Conservation (phyloP, 2,888 invertebrate genomes). For the Sipha maydis region DNA sequence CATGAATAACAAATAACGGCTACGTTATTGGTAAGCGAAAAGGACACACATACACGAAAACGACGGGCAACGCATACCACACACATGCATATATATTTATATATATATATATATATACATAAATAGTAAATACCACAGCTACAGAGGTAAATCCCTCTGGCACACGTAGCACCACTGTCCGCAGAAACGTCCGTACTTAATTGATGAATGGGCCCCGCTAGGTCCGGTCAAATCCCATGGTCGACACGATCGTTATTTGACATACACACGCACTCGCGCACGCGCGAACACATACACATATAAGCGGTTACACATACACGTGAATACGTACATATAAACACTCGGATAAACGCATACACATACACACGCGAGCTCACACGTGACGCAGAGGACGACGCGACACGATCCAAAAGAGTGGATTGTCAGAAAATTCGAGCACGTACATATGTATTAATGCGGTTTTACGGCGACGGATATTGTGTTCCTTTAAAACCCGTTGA, state of each 20-base stretch:
- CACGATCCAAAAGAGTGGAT: not conserved
- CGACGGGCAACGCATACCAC: not conserved
- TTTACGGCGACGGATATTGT: slow-evolving; percentile 19
- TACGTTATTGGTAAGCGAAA: not conserved
- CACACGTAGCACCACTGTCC: not conserved
- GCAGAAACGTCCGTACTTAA: slow-evolving; percentile 42
- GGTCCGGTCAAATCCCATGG: slow-evolving; percentile 35
- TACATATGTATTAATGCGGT: not conserved
- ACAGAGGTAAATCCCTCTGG: slow-evolving; percentile 9
- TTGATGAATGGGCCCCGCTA: slow-evolving; percentile 36
- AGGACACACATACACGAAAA: not conserved
- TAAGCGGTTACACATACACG: too few relatives aligned
- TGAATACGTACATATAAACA: too few relatives aligned
- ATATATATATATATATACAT: not conserved
- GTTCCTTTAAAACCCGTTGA: not conserved
- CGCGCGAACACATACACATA: too few relatives aligned
- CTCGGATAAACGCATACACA: too few relatives aligned
- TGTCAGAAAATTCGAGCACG: not conserved
- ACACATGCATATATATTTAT: not conserved
- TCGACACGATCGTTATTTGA: slow-evolving; percentile 25
- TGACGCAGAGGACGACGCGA: too few relatives aligned
- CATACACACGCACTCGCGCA: not conserved
- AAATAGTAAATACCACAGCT: not conserved
- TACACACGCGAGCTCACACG: not conserved
- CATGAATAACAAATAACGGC: slow-evolving; percentile 7